phyloP scores from a whole-genome alignment of 1,140 invertebrate species.

The Halictus rubicundus region DNA sequence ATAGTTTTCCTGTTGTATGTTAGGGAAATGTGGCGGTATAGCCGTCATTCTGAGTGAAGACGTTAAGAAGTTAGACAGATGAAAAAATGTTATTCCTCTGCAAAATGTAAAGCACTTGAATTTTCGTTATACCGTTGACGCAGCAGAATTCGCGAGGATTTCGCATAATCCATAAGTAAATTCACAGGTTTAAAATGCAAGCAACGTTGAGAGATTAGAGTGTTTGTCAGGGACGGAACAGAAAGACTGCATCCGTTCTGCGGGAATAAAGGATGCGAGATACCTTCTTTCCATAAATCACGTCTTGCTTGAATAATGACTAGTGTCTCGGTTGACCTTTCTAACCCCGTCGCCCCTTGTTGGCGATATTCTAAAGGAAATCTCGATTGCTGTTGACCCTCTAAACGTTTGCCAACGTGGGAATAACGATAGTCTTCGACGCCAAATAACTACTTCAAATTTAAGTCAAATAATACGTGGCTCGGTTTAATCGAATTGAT shows the following conservation, averaged over 20 bases:
- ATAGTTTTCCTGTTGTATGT: too few relatives aligned
- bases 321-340: constrained; percentile 32
- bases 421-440: neutral
- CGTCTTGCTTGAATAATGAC: constrained; percentile 54
- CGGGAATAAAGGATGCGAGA: neutral
- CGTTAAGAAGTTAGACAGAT: too few relatives aligned
- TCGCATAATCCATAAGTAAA: too few relatives aligned
- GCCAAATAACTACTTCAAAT: constrained; percentile 15
- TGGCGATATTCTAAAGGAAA: constrained; percentile 12
- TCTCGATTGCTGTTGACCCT: constrained; percentile 16
- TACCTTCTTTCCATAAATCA: constrained; percentile 54
- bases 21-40: too few relatives aligned
- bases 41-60: too few relatives aligned
- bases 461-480: neutral
- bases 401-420: constrained; percentile 21
- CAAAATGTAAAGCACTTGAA: too few relatives aligned
- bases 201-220: too few relatives aligned
- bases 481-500: neutral
- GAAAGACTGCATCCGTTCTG: neutral
- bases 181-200: too few relatives aligned
- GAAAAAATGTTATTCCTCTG: too few relatives aligned
- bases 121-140: too few relatives aligned
- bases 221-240: neutral
- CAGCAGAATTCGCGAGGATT: too few relatives aligned
- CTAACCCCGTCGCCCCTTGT: constrained; percentile 7